These are phyloP conservation scores for Sarcophaga carnaria DNA, from an alignment of 2,888 invertebrate species.

Conservation along the genomic window DNA sequence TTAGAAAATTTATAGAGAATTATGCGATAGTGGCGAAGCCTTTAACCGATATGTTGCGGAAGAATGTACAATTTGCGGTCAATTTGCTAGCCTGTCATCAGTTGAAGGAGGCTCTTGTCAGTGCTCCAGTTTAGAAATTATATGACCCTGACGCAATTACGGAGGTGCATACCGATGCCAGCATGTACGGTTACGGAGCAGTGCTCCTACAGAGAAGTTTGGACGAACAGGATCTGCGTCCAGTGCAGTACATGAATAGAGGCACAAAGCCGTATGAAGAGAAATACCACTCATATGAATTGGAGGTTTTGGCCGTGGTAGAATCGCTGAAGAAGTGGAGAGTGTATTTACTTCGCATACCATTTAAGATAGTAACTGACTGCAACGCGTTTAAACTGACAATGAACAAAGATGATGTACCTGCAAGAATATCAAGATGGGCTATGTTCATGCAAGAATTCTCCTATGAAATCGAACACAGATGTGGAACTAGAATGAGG, in stretches of 20 bases:
- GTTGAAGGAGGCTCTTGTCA: conserved; percentile 45
- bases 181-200: conserved; percentile 67
- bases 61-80: conserved; percentile 57
- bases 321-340: conserved; percentile 24
- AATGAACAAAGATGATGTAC: conserved; percentile 71
- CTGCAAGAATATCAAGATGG: conserved; percentile 55
- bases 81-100: conserved; percentile 51
- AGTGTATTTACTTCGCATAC: conserved; percentile 21
- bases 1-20: conserved; percentile 41
- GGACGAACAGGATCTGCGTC: conserved; percentile 39
- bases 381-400: conserved; percentile 69
- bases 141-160: conserved; percentile 63
- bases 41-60: conserved; percentile 72
- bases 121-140: conserved; percentile 67
- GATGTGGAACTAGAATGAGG: conserved; percentile 52
- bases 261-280: background rate
- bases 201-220: conserved; percentile 64
- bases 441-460: conserved; percentile 4
- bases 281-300: conserved; percentile 18
- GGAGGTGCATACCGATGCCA: conserved; percentile 70
- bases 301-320: no score
- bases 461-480: conserved; percentile 48
- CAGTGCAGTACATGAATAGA: conserved; percentile 11
- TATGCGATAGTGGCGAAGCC: conserved; percentile 74
- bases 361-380: conserved; percentile 25